These are phyloP conservation scores for Leptopilina clavipes DNA, from an alignment of 1,140 invertebrate species.

Conservation along the genomic window DNA sequence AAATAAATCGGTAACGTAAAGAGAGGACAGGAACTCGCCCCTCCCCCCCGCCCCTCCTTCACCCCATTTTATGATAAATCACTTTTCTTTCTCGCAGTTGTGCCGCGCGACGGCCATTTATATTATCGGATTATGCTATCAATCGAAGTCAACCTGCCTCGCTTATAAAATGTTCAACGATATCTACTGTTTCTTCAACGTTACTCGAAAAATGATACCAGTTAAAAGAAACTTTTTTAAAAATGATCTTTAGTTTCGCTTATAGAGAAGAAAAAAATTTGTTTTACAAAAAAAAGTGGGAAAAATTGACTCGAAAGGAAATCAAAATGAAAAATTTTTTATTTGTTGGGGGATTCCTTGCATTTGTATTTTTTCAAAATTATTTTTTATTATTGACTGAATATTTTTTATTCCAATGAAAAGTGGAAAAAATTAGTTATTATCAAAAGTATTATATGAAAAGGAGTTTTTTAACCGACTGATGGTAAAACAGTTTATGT, in stretches of 20 bases:
- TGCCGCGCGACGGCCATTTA: slow-evolving; percentile 49
- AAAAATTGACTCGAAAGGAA: background rate
- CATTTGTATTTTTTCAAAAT: too few species aligned
- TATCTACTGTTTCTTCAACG: slow-evolving; percentile 15
- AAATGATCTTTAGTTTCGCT: too few species aligned
- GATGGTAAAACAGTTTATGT: too few species aligned
- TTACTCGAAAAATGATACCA: slow-evolving; percentile 23
- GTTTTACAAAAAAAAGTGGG: background rate
- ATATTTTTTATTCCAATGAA: too few species aligned
- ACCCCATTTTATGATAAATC: slow-evolving; percentile 51
- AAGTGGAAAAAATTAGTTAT: too few species aligned
- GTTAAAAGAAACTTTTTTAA: background rate
- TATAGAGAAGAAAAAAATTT: background rate
- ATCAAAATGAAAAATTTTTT: background rate
- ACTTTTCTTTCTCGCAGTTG: slow-evolving; percentile 45
- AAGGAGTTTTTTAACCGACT: too few species aligned
- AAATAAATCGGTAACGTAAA: slow-evolving; percentile 59
- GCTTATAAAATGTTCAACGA: slow-evolving; percentile 2
- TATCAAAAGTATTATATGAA: too few species aligned
- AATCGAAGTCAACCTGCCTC: slow-evolving; percentile 55
- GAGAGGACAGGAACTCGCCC: slow-evolving; percentile 38
- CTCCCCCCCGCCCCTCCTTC: background rate
- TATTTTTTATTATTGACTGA: too few species aligned
- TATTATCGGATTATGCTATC: slow-evolving; percentile 62
- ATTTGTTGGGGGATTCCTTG: too few species aligned